Base-by-base conservation (phyloP, 30 jellyfish, hydroid and myxozoan species). In the Pelagia noctiluca region DNA sequence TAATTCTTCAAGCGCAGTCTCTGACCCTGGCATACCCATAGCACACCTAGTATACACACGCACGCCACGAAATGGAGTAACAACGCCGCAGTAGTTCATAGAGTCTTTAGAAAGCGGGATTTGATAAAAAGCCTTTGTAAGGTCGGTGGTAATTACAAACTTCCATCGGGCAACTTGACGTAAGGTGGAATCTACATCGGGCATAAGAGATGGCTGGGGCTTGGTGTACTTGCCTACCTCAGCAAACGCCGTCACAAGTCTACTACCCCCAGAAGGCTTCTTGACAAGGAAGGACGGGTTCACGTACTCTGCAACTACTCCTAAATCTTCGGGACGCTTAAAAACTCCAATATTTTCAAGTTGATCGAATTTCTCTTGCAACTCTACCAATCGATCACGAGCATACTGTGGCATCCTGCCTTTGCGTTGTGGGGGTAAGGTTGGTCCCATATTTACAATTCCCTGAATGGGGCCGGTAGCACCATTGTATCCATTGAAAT, bases 11-110 rank as follows among this genome's bases (percentile, higher is more conserved):
- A 85, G 54, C 13, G 83, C 95, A 25, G 95, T 74, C 31, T 85
- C 86, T 16, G 95, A 85, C 19, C 95, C 95, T 2, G 86, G 92
- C 92, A 85, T 85, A 22, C 92, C 95, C 91, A 85, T 85, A 5
- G 91, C 95, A 60, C 63, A 26, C 21, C 95, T 42, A 10, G 48
- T 75, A 67, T 85, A 85, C 10, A 85, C 90, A 11, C 75, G 75
- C 16, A 85, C 74, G 36, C 95, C 92, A 12, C 50, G 3, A 76
- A 85, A 85, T 12, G 95, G 95, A 12, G 95, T 85, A 29, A 50
- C 90, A 46, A 85, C 95, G 35, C 95, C 92, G 76, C 92, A 73
- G 54, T 73, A 85, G 47, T 85, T 85, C 75, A 75, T 74, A 3
- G 92, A 74, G 24, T 61, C 90, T 28, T 38, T 73, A 25, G 90